Conservation (phyloP, 2,888 invertebrate species). For the Epistrophe eligans region DNA sequence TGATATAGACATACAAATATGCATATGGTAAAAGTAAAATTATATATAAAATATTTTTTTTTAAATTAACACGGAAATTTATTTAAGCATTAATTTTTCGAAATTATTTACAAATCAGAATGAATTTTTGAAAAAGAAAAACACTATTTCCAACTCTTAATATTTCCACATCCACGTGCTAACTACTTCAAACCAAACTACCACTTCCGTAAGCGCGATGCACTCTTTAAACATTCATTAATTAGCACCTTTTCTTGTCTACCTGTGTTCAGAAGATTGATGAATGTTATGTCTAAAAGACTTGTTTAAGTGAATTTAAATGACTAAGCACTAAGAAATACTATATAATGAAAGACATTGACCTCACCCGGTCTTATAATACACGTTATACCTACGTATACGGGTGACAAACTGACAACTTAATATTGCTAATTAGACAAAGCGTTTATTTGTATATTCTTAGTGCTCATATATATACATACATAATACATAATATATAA, state of each 20-base stretch:
- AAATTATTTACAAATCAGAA: neutral
- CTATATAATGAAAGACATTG: slow-evolving; percentile 35
- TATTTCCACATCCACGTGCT: slow-evolving; percentile 21
- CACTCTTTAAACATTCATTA: slow-evolving; percentile 32
- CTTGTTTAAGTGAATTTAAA: slow-evolving; percentile 40
- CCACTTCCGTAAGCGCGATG: slow-evolving; percentile 36
- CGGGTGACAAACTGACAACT: neutral
- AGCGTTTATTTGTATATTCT: slow-evolving; percentile 1
- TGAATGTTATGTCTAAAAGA: slow-evolving; percentile 24
- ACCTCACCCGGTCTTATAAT: slow-evolving; percentile 20
- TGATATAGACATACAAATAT: no score
- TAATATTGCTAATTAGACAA: slow-evolving; percentile 29
- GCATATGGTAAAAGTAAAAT: no score
- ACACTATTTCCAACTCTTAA: neutral
- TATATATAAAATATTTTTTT: no score
- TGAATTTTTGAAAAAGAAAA: neutral
- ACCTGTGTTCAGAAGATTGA: slow-evolving; percentile 34
- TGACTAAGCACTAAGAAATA: slow-evolving; percentile 1
- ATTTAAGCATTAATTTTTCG: no score
- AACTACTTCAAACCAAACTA: slow-evolving; percentile 19
- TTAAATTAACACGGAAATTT: no score
- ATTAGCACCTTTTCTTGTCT: slow-evolving; percentile 48
- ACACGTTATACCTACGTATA: slow-evolving; percentile 9
- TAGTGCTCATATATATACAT: neutral
- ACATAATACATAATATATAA: neutral